Evolutionary conservation across 2,888 invertebrate genomes (phyloP).

Genomic region (Helicoverpa assulta): DNA sequence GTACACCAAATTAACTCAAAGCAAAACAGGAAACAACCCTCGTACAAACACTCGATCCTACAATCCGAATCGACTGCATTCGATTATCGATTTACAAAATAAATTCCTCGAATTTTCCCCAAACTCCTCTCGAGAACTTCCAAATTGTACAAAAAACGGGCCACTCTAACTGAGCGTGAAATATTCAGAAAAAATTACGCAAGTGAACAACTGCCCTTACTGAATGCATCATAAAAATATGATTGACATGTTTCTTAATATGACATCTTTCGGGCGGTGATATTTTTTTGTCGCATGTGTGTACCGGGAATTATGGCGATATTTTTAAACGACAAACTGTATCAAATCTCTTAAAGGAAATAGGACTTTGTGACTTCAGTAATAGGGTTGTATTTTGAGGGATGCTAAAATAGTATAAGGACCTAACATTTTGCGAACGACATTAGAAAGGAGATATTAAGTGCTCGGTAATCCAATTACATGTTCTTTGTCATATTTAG

Average conservation of each 20-base stretch:
- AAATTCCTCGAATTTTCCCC: constrained; percentile 71
- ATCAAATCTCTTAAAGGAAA: not conserved
- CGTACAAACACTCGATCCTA: constrained; percentile 73
- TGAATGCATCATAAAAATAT: constrained; percentile 89
- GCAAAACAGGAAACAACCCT: constrained; percentile 80
- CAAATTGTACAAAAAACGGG: constrained; percentile 73
- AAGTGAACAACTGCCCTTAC: constrained; percentile 85
- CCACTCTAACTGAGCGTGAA: constrained; percentile 86
- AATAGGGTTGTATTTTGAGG: constrained; percentile 31
- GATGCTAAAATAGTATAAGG: constrained; percentile 53
- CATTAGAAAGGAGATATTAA: constrained; percentile 87
- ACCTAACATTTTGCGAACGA: constrained; percentile 68
- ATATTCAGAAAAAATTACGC: constrained; percentile 86
- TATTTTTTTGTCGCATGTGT: constrained; percentile 88
- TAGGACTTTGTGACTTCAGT: constrained; percentile 14
- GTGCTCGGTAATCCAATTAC: constrained; percentile 89
- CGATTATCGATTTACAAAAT: constrained; percentile 59
- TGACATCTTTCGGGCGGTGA: constrained; percentile 89
- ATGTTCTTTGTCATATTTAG: constrained; percentile 87
- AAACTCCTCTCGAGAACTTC: constrained; percentile 74
- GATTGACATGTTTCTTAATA: constrained; percentile 90
- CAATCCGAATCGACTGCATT: constrained; percentile 66
- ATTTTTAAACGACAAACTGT: constrained; percentile 41
- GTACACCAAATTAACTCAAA: constrained; percentile 58
- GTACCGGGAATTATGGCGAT: constrained; percentile 66